phyloP scores from a whole-genome alignment of 1,140 invertebrate species.

The Hycleus phaleratus region DNA sequence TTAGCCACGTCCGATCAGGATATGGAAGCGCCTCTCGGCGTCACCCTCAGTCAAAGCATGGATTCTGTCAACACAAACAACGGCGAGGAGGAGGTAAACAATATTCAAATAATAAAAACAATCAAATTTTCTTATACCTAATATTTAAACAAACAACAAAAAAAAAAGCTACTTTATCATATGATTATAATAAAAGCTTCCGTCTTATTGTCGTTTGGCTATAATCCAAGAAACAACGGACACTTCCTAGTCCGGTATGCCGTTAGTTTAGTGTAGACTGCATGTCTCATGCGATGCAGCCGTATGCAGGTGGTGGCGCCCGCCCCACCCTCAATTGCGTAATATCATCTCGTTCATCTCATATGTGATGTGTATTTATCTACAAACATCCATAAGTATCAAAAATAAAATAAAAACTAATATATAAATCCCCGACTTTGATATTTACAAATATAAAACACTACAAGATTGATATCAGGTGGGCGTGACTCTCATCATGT shows the following conservation, averaged over 20 bases:
- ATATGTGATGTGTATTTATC: neutral
- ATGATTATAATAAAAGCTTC: too few relatives aligned
- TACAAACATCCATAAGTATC: too few relatives aligned
- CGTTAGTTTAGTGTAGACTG: neutral
- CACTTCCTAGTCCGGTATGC: neutral
- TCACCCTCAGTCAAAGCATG: constrained; percentile 74
- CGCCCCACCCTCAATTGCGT: constrained; percentile 15
- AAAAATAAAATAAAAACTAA: too few relatives aligned
- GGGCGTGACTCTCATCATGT: constrained; percentile 5
- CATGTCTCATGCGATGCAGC: constrained; percentile 17
- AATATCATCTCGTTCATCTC: constrained; percentile 4
- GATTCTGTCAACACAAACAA: constrained; percentile 86
- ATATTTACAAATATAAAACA: neutral
- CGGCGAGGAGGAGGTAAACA: constrained; percentile 77
- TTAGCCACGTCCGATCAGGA: constrained; percentile 34
- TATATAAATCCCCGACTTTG: too few relatives aligned
- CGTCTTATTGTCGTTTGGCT: too few relatives aligned
- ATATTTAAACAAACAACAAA: too few relatives aligned
- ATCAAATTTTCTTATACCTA: neutral
- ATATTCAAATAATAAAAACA: neutral
- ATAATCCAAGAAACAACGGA: neutral
- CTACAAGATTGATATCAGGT: constrained; percentile 4
- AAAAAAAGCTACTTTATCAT: too few relatives aligned
- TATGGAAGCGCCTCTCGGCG: constrained; percentile 49
- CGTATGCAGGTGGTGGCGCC: constrained; percentile 15